Evolutionary conservation across 2,888 invertebrate genomes (phyloP).

Genomic region (Halictus ligatus): DNA sequence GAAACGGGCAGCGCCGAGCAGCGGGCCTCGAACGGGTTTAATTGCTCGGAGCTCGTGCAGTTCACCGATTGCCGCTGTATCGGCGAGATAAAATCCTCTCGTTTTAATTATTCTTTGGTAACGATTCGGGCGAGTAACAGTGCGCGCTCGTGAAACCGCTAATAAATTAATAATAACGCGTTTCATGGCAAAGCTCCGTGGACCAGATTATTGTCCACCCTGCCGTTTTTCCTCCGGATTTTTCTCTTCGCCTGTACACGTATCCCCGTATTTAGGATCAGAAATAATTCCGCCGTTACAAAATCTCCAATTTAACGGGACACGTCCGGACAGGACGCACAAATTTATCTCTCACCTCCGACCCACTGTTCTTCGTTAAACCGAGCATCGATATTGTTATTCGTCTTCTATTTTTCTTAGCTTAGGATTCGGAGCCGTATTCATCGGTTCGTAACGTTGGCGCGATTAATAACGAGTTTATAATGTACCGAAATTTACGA

Average conservation of each 20-base stretch:
- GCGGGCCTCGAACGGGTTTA: slow-evolving; percentile 28
- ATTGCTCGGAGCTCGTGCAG: slow-evolving; percentile 44
- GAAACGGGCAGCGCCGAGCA: slow-evolving; percentile 45
- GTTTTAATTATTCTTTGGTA: slow-evolving; percentile 55
- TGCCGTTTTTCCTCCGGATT: not conserved
- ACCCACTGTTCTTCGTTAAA: not conserved
- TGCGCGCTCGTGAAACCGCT: slow-evolving; percentile 10
- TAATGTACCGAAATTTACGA: not conserved
- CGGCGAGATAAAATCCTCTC: slow-evolving; percentile 49
- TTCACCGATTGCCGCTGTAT: slow-evolving; percentile 39
- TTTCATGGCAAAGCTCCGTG: not conserved
- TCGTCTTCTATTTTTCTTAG: not conserved
- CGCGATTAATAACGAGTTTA: slow-evolving; percentile 1
- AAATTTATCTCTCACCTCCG: not conserved
- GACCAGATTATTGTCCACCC: slow-evolving; percentile 17
- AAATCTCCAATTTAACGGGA: not conserved
- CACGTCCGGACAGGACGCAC: too few species aligned
- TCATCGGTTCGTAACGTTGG: not conserved
- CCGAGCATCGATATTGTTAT: not conserved
- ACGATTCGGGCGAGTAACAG: slow-evolving; percentile 42
- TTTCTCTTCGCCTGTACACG: not conserved
- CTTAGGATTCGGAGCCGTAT: not conserved
- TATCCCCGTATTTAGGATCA: not conserved
- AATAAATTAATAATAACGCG: slow-evolving; percentile 53
- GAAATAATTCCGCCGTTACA: not conserved